Percentiles rank a stretch among this genome's conserved stretches.
Conservation (phyloP, 2,113 vertebrate genomes). For the Arvicanthis niloticus region DNA sequence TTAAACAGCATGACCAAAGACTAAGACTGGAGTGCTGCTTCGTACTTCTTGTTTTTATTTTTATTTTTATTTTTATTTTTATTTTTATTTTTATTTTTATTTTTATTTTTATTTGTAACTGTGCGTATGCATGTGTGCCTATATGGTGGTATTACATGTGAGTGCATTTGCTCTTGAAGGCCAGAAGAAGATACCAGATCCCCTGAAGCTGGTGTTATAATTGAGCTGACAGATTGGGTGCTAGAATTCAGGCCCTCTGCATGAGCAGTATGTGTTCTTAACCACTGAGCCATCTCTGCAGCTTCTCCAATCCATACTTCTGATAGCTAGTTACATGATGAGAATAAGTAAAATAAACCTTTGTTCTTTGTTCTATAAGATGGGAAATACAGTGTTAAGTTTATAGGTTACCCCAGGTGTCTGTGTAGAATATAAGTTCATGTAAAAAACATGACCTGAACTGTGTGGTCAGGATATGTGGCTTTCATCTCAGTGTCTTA, state of each 20-base stretch:
- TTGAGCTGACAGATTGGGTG: background rate
- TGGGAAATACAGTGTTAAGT: background rate
- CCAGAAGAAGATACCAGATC: background rate
- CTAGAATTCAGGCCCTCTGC: background rate
- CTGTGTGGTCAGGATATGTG: background rate
- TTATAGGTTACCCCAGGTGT: background rate
- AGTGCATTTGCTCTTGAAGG: background rate
- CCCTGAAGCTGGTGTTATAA: background rate
- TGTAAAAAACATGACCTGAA: background rate
- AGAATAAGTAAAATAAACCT: background rate
- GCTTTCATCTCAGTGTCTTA: background rate
- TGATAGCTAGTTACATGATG: background rate
- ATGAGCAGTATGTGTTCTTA: background rate
- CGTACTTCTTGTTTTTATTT: background rate
- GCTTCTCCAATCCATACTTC: background rate
- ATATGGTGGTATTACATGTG: background rate
- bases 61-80: background rate
- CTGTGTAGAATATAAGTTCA: background rate
- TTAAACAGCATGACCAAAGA: background rate
- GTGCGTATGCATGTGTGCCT: background rate
- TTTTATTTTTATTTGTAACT: background rate
- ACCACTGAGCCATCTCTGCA: background rate
- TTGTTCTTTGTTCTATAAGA: background rate
- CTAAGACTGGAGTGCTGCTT: background rate
- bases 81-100: too few relatives aligned